Percentiles rank a stretch among this genome's conserved stretches.
Evolutionary conservation across 1,140 invertebrate species (phyloP).

Genomic region (Trachymyrmex septentrionalis): DNA sequence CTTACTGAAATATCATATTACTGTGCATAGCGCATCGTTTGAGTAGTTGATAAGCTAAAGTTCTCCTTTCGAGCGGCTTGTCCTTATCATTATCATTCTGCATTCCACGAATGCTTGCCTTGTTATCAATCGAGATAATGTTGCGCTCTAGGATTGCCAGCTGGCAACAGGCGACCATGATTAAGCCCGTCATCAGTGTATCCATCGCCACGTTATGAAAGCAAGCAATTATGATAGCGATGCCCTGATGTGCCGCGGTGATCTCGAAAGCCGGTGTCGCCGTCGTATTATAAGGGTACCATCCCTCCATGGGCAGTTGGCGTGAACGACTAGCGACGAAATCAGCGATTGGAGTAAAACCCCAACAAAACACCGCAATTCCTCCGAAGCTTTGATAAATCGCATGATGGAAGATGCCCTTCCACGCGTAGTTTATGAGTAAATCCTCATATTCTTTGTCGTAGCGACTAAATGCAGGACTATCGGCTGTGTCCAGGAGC

Average conservation of each 20-base stretch:
- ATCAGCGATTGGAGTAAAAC: slow-evolving; percentile 67
- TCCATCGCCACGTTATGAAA: slow-evolving; percentile 86
- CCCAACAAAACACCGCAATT: slow-evolving; percentile 71
- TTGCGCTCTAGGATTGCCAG: slow-evolving; percentile 75
- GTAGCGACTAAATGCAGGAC: slow-evolving; percentile 67
- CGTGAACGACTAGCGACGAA: slow-evolving; percentile 59
- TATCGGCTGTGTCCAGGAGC: slow-evolving; percentile 68
- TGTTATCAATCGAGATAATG: slow-evolving; percentile 56
- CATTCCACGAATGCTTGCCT: neutral
- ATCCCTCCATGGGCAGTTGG: slow-evolving; percentile 73
- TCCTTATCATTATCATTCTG: neutral
- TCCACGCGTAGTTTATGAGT: slow-evolving; percentile 71
- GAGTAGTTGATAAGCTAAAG: slow-evolving; percentile 48
- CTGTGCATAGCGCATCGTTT: slow-evolving; percentile 69
- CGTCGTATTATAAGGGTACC: slow-evolving; percentile 87
- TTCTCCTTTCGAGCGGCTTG: neutral
- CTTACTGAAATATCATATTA: slow-evolving; percentile 75
- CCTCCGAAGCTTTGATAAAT: slow-evolving; percentile 75
- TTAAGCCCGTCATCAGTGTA: slow-evolving; percentile 83
- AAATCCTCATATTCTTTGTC: slow-evolving; percentile 69
- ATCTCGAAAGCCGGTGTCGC: slow-evolving; percentile 85
- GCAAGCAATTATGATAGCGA: slow-evolving; percentile 82
- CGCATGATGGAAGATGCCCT: slow-evolving; percentile 76
- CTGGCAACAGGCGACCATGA: slow-evolving; percentile 85
- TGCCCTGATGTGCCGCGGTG: slow-evolving; percentile 85